phyloP scores from a whole-genome alignment of 1,140 invertebrate species.

The Psix sp. region DNA sequence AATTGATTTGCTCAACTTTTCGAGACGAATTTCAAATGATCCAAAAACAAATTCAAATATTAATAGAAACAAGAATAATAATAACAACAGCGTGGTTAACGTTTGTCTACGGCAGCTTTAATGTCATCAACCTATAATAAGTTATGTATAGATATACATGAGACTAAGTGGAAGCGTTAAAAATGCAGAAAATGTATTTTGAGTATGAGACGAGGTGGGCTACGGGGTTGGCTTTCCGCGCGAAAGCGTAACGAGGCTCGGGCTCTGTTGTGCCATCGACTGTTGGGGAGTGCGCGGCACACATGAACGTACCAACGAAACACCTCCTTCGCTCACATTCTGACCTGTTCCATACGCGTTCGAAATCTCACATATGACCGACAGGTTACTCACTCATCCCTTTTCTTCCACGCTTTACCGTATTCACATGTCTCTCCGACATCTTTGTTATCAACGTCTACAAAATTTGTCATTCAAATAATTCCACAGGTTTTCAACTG shows the following conservation, averaged over 20 bases:
- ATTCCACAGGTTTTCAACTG: too few species aligned
- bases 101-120: background rate
- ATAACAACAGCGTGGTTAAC: background rate
- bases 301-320: constrained; percentile 42
- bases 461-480: too few species aligned
- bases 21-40: too few species aligned
- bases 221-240: constrained; percentile 6
- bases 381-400: constrained; percentile 44
- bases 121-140: constrained; percentile 13
- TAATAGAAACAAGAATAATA: background rate
- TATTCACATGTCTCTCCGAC: background rate
- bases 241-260: constrained; percentile 4
- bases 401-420: background rate
- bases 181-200: constrained; percentile 26
- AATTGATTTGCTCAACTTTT: background rate
- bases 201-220: constrained; percentile 3
- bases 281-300: constrained; percentile 4
- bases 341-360: constrained; percentile 59
- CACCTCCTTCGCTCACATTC: constrained; percentile 58
- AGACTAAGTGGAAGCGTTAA: constrained; percentile 18
- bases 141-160: constrained; percentile 14
- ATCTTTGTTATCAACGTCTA: too few species aligned
- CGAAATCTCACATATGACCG: constrained; percentile 63
- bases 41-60: too few species aligned
- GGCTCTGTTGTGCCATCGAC: background rate